These are phyloP conservation scores for Manacus vitellinus DNA, from an alignment of 2,113 vertebrate genomes.

Conservation along the genomic window DNA sequence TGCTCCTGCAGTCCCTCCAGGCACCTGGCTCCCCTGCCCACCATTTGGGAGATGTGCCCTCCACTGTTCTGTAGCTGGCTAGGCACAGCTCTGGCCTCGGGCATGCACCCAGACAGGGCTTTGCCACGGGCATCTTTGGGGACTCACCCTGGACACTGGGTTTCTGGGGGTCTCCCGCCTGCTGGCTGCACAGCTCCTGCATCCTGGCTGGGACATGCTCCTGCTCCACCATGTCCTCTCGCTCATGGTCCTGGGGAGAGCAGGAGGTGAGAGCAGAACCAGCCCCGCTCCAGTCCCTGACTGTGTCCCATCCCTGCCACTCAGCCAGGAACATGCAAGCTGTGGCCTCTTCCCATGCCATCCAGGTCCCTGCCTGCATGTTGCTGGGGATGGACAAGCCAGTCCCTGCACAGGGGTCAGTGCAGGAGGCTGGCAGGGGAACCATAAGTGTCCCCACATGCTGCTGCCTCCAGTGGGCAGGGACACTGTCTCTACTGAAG, in stretches of 20 bases:
- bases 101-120: rapidly evolving
- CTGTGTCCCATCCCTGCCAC: too few relatives aligned
- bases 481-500: not conserved
- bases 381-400: not conserved
- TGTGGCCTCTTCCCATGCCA: not conserved
- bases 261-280: not conserved
- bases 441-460: not conserved
- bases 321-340: rapidly evolving
- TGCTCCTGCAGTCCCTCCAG: not conserved
- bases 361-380: not conserved
- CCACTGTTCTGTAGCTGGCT: not conserved
- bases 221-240: conserved; percentile 56
- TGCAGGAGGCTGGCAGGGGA: not conserved
- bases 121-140: not conserved
- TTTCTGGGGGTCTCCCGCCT: conserved; percentile 1
- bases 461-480: not conserved
- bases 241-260: conserved; percentile 57
- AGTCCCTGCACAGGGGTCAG: not conserved
- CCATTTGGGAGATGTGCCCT: not conserved
- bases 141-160: conserved; percentile 11
- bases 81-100: not conserved
- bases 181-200: conserved; percentile 59
- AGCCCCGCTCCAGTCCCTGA: rapidly evolving
- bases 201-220: conserved; percentile 49
- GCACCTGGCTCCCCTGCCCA: rapidly evolving